Evolutionary conservation across 2,113 vertebrate species (phyloP), one percentile per base, ranked within the genome.

Genomic region (Cephalopholis sonnerati): DNA sequence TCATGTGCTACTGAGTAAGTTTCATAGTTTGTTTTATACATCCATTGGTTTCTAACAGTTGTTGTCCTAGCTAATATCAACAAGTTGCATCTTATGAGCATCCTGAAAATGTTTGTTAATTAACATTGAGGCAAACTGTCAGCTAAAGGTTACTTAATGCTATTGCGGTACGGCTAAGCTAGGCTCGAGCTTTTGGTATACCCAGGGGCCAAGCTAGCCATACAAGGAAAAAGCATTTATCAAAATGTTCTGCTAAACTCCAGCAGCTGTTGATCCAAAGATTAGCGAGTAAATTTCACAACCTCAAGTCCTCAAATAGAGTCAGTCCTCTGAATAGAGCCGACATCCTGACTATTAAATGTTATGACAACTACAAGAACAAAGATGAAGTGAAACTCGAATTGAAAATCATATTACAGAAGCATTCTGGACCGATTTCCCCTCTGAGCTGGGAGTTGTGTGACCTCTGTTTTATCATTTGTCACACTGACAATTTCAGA

Each of bases 401-500:
- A 41, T 3, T 74, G 25, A 41, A 75, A 71, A 70, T 70, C 16
- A 25, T 13, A 74, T 82, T 69, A 46, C 6, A 46, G 18, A 27
- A 41, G 1, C 36, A 32, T 64, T 84, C 9, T 27, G 39, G 12
- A 63, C 20, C 24, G 22, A 39, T 59, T 74, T 67, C 61, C 58
- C 59, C 36, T 62, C 10, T 16, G 5, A 67, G 36, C 63, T 8
- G 57, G 75, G 17, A 53, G 58, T 54, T 51, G 20, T 48, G 44
- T 82, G 79, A 83, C 74, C 41, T 63, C 32, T 22, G 66, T 73
- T 70, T 57, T 65, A 76, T 70, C 24, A 48, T 67, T 68, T 81
- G 61, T 80, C 81, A 75, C 68, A 8, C 61, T 74, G 81, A 82
- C 51, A 74, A 82, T 78, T 70, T 77, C 12, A 6, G 29, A 89